A percentile compares a stretch with the other conserved stretches of the same genome.
These are phyloP conservation scores for Melanostoma mellinum DNA, from an alignment of 2,888 invertebrate species.

Conservation along the genomic window DNA sequence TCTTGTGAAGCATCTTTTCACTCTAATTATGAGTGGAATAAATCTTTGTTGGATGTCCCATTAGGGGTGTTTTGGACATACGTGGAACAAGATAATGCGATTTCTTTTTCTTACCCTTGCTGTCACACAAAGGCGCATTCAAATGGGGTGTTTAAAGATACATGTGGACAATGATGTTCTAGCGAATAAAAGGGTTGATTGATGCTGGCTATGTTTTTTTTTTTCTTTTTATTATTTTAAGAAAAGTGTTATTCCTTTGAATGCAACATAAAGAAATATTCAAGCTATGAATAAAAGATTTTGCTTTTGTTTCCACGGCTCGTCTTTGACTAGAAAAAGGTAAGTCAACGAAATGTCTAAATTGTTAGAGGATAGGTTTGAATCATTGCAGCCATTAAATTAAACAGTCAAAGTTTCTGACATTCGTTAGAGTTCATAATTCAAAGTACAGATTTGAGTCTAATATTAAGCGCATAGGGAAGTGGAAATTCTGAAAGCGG, in stretches of 20 bases:
- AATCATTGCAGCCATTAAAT: too few species aligned
- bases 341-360: too few species aligned
- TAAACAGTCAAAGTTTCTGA: too few species aligned
- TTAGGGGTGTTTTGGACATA: constrained; percentile 71
- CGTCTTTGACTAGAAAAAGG: too few species aligned
- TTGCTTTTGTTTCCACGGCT: not conserved
- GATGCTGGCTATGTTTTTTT: constrained; percentile 4
- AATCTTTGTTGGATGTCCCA: constrained; percentile 67
- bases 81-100: constrained; percentile 50
- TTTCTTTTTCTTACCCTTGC: constrained; percentile 35
- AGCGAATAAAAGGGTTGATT: constrained; percentile 59
- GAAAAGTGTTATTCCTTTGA: constrained; percentile 29
- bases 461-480: too few species aligned
- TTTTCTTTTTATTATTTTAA: not conserved
- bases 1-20: constrained; percentile 44
- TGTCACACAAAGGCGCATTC: constrained; percentile 16
- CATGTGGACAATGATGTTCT: constrained; percentile 49
- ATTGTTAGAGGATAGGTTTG: too few species aligned
- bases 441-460: too few species aligned
- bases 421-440: too few species aligned
- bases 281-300: constrained; percentile 12
- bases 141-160: constrained; percentile 72
- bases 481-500: too few species aligned
- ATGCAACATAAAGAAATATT: not conserved
- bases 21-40: constrained; percentile 70